Conservation (phyloP, 2,797 vertebrate species). For the Pelodytes ibericus region DNA sequence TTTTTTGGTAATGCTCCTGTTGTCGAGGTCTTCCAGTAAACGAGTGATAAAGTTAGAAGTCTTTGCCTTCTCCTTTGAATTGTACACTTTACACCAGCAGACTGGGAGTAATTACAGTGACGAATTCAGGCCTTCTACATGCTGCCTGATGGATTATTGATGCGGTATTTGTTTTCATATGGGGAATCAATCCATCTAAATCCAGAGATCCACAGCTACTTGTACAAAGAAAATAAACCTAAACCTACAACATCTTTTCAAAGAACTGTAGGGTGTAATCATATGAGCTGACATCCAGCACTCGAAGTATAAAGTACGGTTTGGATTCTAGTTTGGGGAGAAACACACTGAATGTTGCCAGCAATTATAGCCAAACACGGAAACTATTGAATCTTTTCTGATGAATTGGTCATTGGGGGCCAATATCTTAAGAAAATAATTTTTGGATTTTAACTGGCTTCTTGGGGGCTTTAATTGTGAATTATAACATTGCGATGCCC, state of each 20-base stretch:
- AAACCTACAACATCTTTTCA: conserved; percentile 15
- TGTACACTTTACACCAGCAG: conserved; percentile 1
- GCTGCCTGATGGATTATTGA: conserved; percentile 43
- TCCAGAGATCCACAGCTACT: conserved; percentile 42
- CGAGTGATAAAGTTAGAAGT: conserved; percentile 27
- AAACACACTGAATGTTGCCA: too few species aligned
- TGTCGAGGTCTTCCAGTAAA: conserved; percentile 12
- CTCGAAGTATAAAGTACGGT: background rate
- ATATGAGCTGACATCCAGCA: background rate
- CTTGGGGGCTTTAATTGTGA: too few species aligned
- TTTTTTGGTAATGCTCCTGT: conserved; percentile 10
- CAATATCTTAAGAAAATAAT: too few species aligned
- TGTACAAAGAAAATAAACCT: conserved; percentile 51
- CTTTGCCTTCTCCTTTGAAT: conserved; percentile 1
- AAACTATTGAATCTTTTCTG: too few species aligned
- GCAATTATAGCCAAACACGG: too few species aligned
- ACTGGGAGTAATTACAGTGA: conserved; percentile 42
- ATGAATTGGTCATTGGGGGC: too few species aligned
- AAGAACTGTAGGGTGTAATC: conserved; percentile 21
- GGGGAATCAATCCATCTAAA: conserved; percentile 48
- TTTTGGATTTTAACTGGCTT: too few species aligned
- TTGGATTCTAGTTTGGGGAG: too few species aligned
- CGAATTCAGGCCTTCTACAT: conserved; percentile 26
- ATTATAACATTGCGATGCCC: too few species aligned
- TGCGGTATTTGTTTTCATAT: conserved; percentile 43